Conservation (phyloP, 1,140 invertebrate species). For the Papilio aristodemus region DNA sequence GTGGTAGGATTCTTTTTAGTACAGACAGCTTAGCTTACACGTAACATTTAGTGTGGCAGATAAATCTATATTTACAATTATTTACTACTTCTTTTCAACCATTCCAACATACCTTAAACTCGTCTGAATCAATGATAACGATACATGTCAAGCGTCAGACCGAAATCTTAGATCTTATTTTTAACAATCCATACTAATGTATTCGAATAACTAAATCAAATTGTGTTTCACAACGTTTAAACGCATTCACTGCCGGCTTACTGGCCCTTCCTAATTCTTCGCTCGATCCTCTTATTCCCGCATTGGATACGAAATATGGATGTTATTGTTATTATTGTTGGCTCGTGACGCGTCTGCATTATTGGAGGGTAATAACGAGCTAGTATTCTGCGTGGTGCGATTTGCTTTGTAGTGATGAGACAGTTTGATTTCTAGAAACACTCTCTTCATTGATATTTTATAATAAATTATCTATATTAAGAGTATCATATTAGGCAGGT, state of each 20-base stretch:
- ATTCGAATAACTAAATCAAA: no score
- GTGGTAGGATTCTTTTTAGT: no score
- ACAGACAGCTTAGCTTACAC: no score
- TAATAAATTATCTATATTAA: no score
- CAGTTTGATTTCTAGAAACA: neutral
- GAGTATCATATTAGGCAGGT: no score
- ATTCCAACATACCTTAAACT: no score
- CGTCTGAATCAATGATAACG: no score
- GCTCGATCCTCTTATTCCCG: conserved; percentile 59
- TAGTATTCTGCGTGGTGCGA: conserved; percentile 38
- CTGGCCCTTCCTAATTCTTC: conserved; percentile 59
- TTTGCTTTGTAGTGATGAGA: conserved; percentile 15
- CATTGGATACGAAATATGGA: conserved; percentile 67
- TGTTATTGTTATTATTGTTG: conserved; percentile 68
- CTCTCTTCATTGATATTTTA: no score
- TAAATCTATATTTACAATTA: no score
- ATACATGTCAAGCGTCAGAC: no score
- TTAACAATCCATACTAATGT: neutral
- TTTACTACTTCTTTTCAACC: no score
- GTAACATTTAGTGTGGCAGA: no score
- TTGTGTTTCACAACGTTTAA: conserved; percentile 33
- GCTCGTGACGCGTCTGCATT: conserved; percentile 54
- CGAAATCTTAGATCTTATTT: neutral
- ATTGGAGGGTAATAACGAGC: conserved; percentile 47
- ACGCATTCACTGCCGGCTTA: conserved; percentile 40